Evolutionary conservation across 2,797 vertebrate genomes (phyloP).

Genomic region (Phaenicophaeus curvirostris): DNA sequence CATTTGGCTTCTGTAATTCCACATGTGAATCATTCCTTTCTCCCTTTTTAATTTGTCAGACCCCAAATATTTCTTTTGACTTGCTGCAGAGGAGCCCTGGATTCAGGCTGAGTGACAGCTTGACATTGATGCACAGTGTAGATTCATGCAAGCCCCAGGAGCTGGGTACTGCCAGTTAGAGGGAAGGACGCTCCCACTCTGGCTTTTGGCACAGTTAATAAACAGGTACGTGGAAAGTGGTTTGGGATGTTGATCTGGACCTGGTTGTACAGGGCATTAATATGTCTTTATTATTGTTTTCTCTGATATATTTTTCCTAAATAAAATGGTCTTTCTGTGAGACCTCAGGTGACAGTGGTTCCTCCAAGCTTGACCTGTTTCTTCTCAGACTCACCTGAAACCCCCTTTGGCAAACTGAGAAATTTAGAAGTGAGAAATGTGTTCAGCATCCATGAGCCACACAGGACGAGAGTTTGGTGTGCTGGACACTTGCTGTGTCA

Average conservation of each 20-base stretch:
- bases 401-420: too few species aligned
- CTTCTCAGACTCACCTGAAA: background rate
- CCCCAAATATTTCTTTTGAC: background rate
- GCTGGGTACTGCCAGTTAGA: fast-evolving
- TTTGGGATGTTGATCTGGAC: background rate
- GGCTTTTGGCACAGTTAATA: too few species aligned
- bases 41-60: background rate
- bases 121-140: fast-evolving
- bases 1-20: background rate
- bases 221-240: fast-evolving
- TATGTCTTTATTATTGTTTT: background rate
- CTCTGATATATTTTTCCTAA: background rate
- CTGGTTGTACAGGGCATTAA: too few species aligned
- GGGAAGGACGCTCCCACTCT: background rate
- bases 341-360: background rate
- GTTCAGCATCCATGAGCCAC: background rate
- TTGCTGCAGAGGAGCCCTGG: background rate
- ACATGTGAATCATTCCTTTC: background rate
- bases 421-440: too few species aligned
- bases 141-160: fast-evolving
- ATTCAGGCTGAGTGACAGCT: background rate
- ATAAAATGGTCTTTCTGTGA: background rate
- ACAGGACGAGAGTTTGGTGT: background rate
- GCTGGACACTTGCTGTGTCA: too few species aligned
- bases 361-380: background rate